Percentiles rank a stretch among this genome's conserved stretches.
These are phyloP conservation scores for Popillia japonica DNA, from an alignment of 1,140 invertebrate genomes.

Conservation along the genomic window DNA sequence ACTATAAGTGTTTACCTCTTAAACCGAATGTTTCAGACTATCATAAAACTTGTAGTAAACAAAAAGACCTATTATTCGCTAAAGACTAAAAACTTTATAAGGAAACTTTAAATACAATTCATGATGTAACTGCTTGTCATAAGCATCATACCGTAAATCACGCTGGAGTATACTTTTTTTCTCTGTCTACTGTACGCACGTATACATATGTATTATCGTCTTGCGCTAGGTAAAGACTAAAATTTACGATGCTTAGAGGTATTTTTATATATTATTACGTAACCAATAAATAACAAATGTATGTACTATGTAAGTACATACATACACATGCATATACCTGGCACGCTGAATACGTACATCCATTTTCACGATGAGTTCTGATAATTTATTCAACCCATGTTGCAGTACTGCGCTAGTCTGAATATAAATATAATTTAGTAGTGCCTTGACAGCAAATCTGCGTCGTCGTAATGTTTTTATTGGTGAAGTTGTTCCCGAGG, in stretches of 20 bases:
- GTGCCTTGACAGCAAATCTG: conserved; percentile 42
- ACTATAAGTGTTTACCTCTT: conserved; percentile 25
- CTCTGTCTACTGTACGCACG: neutral
- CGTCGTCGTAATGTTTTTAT: conserved; percentile 42
- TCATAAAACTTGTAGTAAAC: conserved; percentile 11
- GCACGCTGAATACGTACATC: neutral
- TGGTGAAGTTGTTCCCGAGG: conserved; percentile 39
- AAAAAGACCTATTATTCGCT: conserved; percentile 16
- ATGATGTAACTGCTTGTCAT: conserved; percentile 18
- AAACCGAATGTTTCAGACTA: conserved; percentile 23
- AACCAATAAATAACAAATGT: conserved; percentile 26
- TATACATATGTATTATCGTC: conserved; percentile 12
- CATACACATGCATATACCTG: neutral
- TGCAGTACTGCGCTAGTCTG: conserved; percentile 34
- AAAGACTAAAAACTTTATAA: conserved; percentile 19
- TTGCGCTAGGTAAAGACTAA: neutral
- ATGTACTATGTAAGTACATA: neutral
- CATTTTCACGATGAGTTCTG: conserved; percentile 29
- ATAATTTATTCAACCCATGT: conserved; percentile 43
- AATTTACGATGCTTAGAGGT: neutral
- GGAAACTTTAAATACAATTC: conserved; percentile 32
- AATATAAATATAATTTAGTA: conserved; percentile 43
- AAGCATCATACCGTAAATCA: conserved; percentile 22
- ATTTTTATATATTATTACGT: conserved; percentile 1
- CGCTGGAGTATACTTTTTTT: neutral